Conservation (phyloP, 2,113 vertebrate genomes). For the Ceyx melanurus region DNA sequence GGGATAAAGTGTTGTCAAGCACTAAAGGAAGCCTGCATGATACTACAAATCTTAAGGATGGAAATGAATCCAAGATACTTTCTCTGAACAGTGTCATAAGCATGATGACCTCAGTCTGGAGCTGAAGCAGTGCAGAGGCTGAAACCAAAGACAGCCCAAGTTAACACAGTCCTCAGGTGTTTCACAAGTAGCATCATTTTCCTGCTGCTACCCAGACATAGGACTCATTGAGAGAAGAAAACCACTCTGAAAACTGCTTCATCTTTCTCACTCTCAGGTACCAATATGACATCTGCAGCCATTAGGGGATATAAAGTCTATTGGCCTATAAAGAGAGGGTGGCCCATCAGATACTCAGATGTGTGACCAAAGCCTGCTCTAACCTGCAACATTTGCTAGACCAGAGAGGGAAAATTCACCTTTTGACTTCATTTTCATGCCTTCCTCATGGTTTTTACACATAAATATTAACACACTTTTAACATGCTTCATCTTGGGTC, state of each 20-base stretch:
- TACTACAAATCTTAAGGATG: background rate
- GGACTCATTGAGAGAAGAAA: background rate
- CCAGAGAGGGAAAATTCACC: background rate
- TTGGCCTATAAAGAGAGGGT: background rate
- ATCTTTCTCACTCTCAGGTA: background rate
- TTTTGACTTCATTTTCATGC: background rate
- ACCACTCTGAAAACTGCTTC: background rate
- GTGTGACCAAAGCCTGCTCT: background rate
- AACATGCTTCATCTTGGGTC: background rate
- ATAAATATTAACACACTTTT: background rate
- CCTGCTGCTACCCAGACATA: background rate
- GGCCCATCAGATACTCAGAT: background rate
- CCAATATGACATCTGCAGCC: background rate
- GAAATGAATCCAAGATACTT: background rate
- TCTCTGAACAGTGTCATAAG: background rate
- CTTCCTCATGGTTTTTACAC: background rate
- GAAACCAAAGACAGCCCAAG: background rate
- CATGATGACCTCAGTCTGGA: background rate
- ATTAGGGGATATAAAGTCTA: background rate
- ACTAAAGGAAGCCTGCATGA: background rate
- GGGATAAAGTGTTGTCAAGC: background rate
- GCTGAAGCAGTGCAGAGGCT: fast-evolving
- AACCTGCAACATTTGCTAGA: background rate
- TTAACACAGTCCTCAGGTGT: background rate
- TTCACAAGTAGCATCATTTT: background rate